These are phyloP conservation scores for Meloidogyne exigua DNA, from an alignment of 1,140 invertebrate genomes.

Conservation along the genomic window DNA sequence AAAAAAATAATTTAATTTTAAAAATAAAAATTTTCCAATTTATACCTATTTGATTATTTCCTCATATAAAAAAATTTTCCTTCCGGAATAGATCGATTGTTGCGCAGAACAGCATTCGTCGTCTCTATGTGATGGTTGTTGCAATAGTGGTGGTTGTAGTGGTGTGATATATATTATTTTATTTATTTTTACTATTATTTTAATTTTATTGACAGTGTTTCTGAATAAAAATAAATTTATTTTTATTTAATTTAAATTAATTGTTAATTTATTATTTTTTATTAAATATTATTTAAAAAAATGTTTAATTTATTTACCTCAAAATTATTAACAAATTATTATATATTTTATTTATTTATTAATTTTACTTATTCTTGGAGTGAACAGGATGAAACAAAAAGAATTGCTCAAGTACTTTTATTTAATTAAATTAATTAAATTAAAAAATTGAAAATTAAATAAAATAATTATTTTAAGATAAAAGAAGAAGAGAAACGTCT, in stretches of 20 bases:
- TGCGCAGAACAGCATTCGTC: not conserved
- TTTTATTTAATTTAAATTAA: slow-evolving; percentile 1
- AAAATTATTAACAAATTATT: not conserved
- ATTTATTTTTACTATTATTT: not conserved
- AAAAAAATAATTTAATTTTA: no score
- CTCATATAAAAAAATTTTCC: not conserved
- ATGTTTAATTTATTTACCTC: not conserved
- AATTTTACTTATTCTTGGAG: slow-evolving; percentile 7
- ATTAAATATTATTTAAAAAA: no score
- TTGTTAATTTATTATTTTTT: no score
- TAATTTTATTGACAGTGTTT: not conserved
- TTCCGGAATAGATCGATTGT: not conserved
- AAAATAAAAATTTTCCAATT: no score
- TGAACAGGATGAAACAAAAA: slow-evolving; percentile 20
- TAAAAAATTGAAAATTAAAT: not conserved
- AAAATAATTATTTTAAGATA: slow-evolving; percentile 9
- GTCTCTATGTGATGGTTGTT: not conserved
- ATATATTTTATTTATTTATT: slow-evolving; percentile 6
- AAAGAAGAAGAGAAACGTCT: slow-evolving; percentile 12
- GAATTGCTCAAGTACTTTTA: slow-evolving; percentile 13
- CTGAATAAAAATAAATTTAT: not conserved
- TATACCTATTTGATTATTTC: no score
- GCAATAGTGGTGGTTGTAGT: not conserved
- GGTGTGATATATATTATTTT: not conserved
- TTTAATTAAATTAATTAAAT: not conserved